These are phyloP conservation scores for Leptobrachium ailaonicum DNA, from an alignment of 2,113 vertebrate species.

Conservation along the genomic window DNA sequence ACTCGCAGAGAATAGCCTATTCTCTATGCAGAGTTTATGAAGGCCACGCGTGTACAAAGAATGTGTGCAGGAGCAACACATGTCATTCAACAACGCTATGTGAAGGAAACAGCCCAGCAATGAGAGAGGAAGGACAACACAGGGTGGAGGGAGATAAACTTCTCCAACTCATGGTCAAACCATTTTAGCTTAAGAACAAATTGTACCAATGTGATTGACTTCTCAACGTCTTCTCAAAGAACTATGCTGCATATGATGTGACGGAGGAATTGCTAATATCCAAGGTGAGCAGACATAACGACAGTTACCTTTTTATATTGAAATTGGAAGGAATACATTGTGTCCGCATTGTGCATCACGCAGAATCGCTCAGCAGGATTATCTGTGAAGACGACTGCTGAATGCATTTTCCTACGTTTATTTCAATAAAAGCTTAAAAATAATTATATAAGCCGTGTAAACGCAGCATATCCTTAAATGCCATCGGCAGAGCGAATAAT, in stretches of 20 bases:
- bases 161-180: not conserved
- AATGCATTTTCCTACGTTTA: too few relatives aligned
- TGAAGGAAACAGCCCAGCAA: constrained; percentile 17
- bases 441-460: too few relatives aligned
- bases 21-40: constrained; percentile 10
- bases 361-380: too few relatives aligned
- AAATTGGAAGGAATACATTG: too few relatives aligned
- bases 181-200: not conserved
- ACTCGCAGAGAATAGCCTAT: constrained; percentile 10
- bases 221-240: not conserved
- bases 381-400: too few relatives aligned
- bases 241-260: not conserved
- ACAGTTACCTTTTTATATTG: too few relatives aligned
- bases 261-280: too few relatives aligned
- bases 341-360: too few relatives aligned
- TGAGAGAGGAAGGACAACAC: constrained; percentile 24
- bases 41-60: constrained; percentile 18
- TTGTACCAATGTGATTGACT: not conserved
- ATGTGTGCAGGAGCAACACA: constrained; percentile 21
- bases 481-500: too few relatives aligned
- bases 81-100: constrained; percentile 29
- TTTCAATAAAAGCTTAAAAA: too few relatives aligned
- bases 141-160: constrained; percentile 4
- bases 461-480: too few relatives aligned
- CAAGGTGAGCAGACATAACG: too few relatives aligned